These are phyloP conservation scores for Litoditis marina DNA, from an alignment of 2,888 invertebrate species.

Conservation along the genomic window DNA sequence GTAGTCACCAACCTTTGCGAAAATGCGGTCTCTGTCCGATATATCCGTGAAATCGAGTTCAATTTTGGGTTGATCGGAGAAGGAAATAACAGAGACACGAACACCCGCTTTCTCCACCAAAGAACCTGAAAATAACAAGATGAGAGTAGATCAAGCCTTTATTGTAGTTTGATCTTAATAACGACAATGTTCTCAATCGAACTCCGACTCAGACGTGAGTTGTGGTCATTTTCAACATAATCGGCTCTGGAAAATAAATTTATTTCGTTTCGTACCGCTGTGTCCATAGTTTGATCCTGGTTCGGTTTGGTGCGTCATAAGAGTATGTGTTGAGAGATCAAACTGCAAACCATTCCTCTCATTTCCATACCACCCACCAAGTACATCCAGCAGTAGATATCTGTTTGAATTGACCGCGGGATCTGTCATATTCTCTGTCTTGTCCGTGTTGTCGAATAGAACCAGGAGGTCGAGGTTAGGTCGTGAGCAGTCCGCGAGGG, in stretches of 20 bases:
- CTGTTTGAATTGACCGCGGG: conserved; percentile 40
- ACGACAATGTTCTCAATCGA: too few species aligned
- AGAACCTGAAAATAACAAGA: conserved; percentile 32
- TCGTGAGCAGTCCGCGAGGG: conserved; percentile 12
- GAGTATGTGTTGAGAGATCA: too few species aligned
- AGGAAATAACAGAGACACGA: conserved; percentile 42
- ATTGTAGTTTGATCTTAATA: too few species aligned
- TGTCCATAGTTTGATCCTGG: too few species aligned
- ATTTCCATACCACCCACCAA: conserved; percentile 37
- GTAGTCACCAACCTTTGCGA: conserved; percentile 6
- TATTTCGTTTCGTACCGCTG: background rate
- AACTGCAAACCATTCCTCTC: background rate
- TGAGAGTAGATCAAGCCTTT: background rate
- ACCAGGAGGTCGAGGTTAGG: conserved; percentile 42
- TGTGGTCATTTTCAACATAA: too few species aligned
- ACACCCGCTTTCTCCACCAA: conserved; percentile 39
- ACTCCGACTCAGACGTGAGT: too few species aligned
- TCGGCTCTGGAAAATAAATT: too few species aligned
- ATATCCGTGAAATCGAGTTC: conserved; percentile 15
- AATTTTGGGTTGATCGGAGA: conserved; percentile 26
- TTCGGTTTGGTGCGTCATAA: too few species aligned
- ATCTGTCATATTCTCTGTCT: conserved; percentile 21
- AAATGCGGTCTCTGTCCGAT: conserved; percentile 10
- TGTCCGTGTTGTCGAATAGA: conserved; percentile 43
- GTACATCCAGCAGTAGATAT: conserved; percentile 47